A percentile compares a stretch with the other conserved stretches of the same genome.
These are phyloP conservation scores for Polydrusus pterygomalis DNA, from an alignment of 2,888 invertebrate species.

Conservation along the genomic window DNA sequence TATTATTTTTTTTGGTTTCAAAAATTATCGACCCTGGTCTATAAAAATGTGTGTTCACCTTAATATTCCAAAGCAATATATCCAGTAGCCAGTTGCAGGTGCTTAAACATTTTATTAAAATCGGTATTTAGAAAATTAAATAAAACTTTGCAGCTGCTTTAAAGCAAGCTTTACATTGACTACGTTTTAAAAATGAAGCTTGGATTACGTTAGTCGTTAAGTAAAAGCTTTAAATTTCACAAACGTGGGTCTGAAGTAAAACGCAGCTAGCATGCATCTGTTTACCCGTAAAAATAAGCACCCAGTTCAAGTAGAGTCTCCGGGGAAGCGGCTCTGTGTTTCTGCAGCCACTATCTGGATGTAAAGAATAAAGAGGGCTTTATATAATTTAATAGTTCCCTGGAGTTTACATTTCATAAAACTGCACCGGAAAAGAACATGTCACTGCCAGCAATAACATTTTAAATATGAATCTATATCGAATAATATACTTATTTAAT, in stretches of 20 bases:
- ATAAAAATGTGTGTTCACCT: no score
- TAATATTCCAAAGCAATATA: no score
- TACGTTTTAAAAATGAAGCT: slow-evolving; percentile 22
- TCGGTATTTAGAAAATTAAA: slow-evolving; percentile 13
- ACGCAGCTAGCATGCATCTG: slow-evolving; percentile 34
- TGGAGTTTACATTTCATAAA: slow-evolving; percentile 36
- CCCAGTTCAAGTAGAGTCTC: slow-evolving; percentile 27
- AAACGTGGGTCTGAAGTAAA: slow-evolving; percentile 29
- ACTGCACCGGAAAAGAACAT: slow-evolving; percentile 34
- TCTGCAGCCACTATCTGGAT: slow-evolving; percentile 30
- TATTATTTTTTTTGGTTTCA: no score
- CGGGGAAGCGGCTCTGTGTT: slow-evolving; percentile 27
- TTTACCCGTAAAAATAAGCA: slow-evolving; percentile 44
- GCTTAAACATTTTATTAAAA: background rate
- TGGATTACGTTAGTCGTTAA: slow-evolving; percentile 30
- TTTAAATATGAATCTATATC: background rate
- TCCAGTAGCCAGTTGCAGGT: no score
- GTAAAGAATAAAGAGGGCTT: slow-evolving; percentile 36
- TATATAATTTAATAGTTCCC: slow-evolving; percentile 42
- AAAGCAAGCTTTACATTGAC: slow-evolving; percentile 21
- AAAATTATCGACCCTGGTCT: no score
- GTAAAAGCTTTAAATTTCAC: slow-evolving; percentile 33
- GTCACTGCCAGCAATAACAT: slow-evolving; percentile 27
- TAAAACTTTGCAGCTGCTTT: slow-evolving; percentile 9
- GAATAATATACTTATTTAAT: slow-evolving; percentile 12